Base-by-base conservation (phyloP, 2,888 invertebrate species). In the Dichetophora obliterata region DNA sequence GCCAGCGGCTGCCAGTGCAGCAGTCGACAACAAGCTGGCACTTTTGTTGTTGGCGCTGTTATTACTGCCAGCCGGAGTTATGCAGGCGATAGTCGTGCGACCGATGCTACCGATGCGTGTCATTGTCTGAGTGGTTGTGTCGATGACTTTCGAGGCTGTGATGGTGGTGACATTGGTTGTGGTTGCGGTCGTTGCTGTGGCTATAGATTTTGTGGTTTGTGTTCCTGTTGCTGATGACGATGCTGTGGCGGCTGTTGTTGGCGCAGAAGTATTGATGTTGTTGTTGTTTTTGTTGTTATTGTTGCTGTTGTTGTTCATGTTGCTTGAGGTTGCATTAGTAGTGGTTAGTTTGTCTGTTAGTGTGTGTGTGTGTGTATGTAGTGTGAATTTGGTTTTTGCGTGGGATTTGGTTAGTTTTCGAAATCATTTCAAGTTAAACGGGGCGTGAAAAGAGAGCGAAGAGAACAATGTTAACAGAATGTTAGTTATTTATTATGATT, bases 31-130 rank as follows among this genome's bases (percentile, higher is more conserved):
- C 84, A 83, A 24, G 75, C 75, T 85, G 11, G 81, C 76, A 2
- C 82, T 63, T 77, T 80, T 83, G 34, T 22, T 75, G 48, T 75
- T 76, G 31, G 9, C 69, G 54, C 22, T 71, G 37, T 34, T 69
- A 31, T 19, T 24, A 43, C n/a, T 37, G 4, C 61, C 27, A 1
- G 77, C 78, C 61, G 75, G 75, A 2, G 86, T 86, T 4, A 87
- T 87, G 76, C 87, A 87, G 59, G 87, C 86, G 43, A 87, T 87
- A 11, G 87, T 87, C 43, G 87, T 87, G 71, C 87, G 85, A 54
- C 87, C 87, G 80, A 87, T 87, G 78, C 87, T 87, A n/a, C 87
- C 87, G 57, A 87, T 87, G 11, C 87, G 82, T 11, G 86, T 87
- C 74, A 87, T 85, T 50, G 82, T 82, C 14, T 66, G 84, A 83